A percentile compares a stretch with the other conserved stretches of the same genome.
Evolutionary conservation across 2,888 invertebrate species (phyloP).

Genomic region (Lasioglossum oenotherae): DNA sequence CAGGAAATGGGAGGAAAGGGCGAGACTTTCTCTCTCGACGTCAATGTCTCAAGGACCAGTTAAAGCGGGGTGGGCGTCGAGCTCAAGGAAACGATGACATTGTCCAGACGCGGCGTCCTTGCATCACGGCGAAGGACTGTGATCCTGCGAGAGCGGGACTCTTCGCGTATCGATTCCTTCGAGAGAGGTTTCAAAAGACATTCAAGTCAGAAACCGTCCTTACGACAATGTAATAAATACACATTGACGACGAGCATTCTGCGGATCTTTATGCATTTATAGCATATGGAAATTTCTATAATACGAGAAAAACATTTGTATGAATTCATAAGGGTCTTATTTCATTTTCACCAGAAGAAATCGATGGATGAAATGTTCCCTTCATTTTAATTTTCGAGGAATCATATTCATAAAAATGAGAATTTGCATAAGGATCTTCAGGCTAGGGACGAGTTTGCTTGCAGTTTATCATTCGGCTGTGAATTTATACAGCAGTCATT

Average conservation of each 20-base stretch:
- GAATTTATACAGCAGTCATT: not conserved
- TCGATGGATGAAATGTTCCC: not conserved
- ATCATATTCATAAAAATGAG: not conserved
- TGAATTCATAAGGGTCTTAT: not conserved
- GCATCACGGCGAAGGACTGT: not conserved
- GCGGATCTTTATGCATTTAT: not conserved
- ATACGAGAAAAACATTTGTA: not conserved
- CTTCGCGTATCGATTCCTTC: not conserved
- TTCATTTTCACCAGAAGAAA: not conserved
- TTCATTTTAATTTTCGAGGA: not conserved
- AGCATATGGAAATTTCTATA: too few relatives aligned
- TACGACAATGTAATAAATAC: not conserved
- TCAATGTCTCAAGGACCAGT: slow-evolving; percentile 3
- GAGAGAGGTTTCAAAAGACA: not conserved
- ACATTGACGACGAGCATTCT: not conserved
- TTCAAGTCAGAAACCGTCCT: not conserved
- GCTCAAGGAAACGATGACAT: not conserved
- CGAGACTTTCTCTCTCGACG: not conserved
- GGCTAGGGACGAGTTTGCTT: not conserved
- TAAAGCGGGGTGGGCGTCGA: not conserved
- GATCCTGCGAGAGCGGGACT: not conserved
- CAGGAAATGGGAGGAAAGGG: not conserved
- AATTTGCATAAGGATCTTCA: not conserved
- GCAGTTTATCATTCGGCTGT: not conserved
- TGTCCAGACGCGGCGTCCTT: not conserved